A percentile compares a stretch with the other conserved stretches of the same genome.
Conservation (phyloP, 2,888 invertebrate genomes). For the Tipula lateralis region DNA sequence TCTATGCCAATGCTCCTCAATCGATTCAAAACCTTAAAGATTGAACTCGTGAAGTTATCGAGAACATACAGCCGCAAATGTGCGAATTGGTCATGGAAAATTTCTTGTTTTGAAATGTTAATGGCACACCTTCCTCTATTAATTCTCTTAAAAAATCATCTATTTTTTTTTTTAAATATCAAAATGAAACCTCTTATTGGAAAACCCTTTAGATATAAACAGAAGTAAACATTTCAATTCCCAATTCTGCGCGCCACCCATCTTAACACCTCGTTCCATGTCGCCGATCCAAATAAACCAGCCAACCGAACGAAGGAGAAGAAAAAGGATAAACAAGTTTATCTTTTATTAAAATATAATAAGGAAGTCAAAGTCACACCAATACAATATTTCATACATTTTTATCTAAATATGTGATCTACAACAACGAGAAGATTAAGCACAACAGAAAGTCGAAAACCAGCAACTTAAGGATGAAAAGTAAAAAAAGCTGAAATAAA, state of each 20-base stretch:
- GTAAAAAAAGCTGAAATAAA: background rate
- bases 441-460: background rate
- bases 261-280: background rate
- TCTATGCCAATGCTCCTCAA: too few species aligned
- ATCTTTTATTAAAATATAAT: conserved; percentile 11
- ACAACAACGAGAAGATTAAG: background rate
- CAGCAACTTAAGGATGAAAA: conserved; percentile 11
- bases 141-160: too few species aligned
- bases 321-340: conserved; percentile 3
- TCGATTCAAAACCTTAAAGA: too few species aligned
- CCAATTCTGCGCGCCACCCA: conserved; percentile 24
- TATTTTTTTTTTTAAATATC: too few species aligned
- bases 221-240: too few species aligned
- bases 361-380: conserved; percentile 19
- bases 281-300: background rate
- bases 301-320: background rate
- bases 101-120: too few species aligned
- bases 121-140: too few species aligned
- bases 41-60: too few species aligned
- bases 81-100: too few species aligned
- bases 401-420: conserved; percentile 24
- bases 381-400: conserved; percentile 2
- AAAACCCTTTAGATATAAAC: too few species aligned
- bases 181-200: too few species aligned
- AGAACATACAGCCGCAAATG: too few species aligned